Evolutionary conservation across 2,113 vertebrate genomes (phyloP).

Genomic region (Oryzias melastigma): DNA sequence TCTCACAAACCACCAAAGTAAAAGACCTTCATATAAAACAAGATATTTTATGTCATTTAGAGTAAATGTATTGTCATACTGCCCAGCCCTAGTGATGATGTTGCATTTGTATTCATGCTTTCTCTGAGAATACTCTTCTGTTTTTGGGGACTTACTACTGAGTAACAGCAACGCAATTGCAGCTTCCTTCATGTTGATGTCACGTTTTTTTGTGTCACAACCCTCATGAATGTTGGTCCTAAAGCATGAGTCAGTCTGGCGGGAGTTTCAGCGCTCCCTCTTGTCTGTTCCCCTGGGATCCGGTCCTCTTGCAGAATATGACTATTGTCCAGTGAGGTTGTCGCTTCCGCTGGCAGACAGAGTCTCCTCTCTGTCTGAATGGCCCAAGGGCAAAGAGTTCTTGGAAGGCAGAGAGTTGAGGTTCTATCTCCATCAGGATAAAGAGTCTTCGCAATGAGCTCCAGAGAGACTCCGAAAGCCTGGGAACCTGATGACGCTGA

Average conservation of each 20-base stretch:
- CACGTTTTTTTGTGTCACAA: background rate
- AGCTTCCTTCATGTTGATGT: background rate
- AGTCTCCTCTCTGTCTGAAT: conserved; percentile 50
- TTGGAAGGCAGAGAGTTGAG: conserved; percentile 32
- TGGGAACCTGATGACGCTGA: conserved; percentile 41
- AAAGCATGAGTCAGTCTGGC: conserved; percentile 15
- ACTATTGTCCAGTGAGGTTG: conserved; percentile 54
- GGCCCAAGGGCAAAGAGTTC: conserved; percentile 37
- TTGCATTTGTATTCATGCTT: no score
- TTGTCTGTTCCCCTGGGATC: conserved; percentile 7
- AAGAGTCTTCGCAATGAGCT: conserved; percentile 46
- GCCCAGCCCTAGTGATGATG: no score
- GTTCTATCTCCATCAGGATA: conserved; percentile 24
- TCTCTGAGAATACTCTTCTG: no score
- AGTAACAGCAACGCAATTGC: fast-evolving
- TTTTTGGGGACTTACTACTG: background rate
- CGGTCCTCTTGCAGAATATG: conserved; percentile 53
- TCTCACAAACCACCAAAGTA: no score
- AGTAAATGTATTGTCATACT: no score
- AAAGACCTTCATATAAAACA: no score
- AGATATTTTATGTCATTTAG: no score
- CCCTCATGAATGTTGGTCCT: background rate
- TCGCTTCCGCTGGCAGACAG: conserved; percentile 51
- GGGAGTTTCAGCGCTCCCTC: conserved; percentile 10
- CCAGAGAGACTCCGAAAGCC: conserved; percentile 25